phyloP scores from a whole-genome alignment of 2,888 invertebrate species.

The Mystacides longicornis region DNA sequence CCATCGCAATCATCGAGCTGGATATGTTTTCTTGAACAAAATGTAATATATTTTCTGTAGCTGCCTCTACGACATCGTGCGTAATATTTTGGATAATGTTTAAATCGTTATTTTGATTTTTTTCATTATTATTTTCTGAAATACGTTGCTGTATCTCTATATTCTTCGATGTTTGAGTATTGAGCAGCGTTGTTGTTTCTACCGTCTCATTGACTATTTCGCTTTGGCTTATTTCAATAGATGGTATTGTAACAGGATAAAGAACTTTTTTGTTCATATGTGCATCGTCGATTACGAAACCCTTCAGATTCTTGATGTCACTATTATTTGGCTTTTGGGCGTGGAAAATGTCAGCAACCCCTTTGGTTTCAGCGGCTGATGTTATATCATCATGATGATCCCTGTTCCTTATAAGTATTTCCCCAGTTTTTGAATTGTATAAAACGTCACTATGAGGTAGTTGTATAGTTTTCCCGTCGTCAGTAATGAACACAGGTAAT shows the following conservation, averaged over 20 bases:
- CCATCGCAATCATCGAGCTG: neutral
- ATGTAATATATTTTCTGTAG: neutral
- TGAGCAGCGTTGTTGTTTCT: slow-evolving; percentile 3
- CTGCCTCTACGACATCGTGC: neutral
- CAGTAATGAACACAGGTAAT: slow-evolving; percentile 20
- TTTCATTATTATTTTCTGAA: neutral
- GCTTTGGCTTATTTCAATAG: slow-evolving; percentile 11
- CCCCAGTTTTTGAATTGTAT: slow-evolving; percentile 21
- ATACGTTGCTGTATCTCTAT: too few species aligned
- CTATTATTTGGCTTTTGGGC: slow-evolving; percentile 10
- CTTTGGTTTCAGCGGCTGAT: neutral
- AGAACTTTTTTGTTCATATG: slow-evolving; percentile 14
- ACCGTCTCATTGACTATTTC: slow-evolving; percentile 15
- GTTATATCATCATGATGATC: slow-evolving; percentile 1
- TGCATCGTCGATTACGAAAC: slow-evolving; percentile 20
- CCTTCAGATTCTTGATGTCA: slow-evolving; percentile 19
- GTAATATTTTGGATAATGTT: too few species aligned
- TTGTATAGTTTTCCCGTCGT: slow-evolving; percentile 20
- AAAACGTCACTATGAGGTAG: slow-evolving; percentile 23
- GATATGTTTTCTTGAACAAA: neutral
- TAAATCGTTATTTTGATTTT: too few species aligned
- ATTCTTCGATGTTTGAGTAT: neutral
- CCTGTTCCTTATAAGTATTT: slow-evolving; percentile 20
- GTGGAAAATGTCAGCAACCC: neutral
- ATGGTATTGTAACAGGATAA: slow-evolving; percentile 14